Percentiles rank a stretch among this genome's conserved stretches.
These are phyloP conservation scores for Orchesella cincta DNA, from an alignment of 1,140 invertebrate genomes.

Conservation along the genomic window DNA sequence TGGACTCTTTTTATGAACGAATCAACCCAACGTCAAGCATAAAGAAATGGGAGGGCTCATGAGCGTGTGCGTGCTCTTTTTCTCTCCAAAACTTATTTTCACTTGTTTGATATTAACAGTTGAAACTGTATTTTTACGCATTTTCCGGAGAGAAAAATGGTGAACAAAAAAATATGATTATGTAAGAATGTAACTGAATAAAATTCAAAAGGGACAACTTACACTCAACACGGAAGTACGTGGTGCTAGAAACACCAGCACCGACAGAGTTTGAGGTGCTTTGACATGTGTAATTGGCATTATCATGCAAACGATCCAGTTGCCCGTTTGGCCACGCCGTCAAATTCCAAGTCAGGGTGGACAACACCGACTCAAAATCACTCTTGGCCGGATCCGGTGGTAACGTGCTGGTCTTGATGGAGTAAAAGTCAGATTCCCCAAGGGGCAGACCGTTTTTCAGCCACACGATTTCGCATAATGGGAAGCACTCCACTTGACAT, in stretches of 20 bases:
- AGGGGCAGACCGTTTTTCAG: slow-evolving; percentile 66
- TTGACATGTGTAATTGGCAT: slow-evolving; percentile 80
- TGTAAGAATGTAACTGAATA: not conserved
- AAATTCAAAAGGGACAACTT: slow-evolving; percentile 57
- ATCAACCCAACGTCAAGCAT: no score
- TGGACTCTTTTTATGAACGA: no score
- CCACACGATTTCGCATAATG: slow-evolving; percentile 78
- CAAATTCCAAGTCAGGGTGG: slow-evolving; percentile 80
- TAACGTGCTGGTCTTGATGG: slow-evolving; percentile 66
- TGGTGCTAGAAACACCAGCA: slow-evolving; percentile 69
- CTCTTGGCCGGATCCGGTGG: slow-evolving; percentile 71
- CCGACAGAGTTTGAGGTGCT: slow-evolving; percentile 74
- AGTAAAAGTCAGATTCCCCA: slow-evolving; percentile 66
- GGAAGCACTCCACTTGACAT: slow-evolving; percentile 85
- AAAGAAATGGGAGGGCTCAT: no score
- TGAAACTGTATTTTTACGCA: no score
- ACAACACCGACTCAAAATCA: slow-evolving; percentile 83
- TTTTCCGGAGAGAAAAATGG: no score
- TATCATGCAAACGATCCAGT: slow-evolving; percentile 73
- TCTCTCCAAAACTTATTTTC: no score
- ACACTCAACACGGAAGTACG: slow-evolving; percentile 85
- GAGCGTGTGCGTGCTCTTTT: no score
- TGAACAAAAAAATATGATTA: no score
- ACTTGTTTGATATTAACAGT: no score
- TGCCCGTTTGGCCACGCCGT: slow-evolving; percentile 74